These are phyloP conservation scores for Oopsacas minuta DNA, from an alignment of 37 sponge, comb jelly and placozoan genomes.

Conservation along the genomic window DNA sequence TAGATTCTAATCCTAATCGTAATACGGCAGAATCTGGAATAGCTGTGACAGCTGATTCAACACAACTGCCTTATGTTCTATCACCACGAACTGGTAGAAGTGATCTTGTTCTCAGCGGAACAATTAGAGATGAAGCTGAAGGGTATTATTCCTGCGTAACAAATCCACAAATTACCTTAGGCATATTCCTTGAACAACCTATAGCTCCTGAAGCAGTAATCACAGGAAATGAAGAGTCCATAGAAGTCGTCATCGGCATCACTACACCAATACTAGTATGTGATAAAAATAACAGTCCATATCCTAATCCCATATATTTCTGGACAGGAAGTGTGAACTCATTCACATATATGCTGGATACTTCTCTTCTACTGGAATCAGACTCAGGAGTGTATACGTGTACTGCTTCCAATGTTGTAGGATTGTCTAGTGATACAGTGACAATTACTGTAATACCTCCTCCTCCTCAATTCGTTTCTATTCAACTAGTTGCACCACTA, in stretches of 20 bases:
- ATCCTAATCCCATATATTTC: not conserved
- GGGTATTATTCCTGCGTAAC: not conserved
- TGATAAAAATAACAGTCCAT: not conserved
- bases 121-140: not conserved
- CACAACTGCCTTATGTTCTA: not conserved
- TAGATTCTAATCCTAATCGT: not conserved
- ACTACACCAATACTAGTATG: not conserved
- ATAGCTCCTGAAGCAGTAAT: not conserved
- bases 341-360: not conserved
- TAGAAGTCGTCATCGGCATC: not conserved
- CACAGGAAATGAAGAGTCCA: not conserved
- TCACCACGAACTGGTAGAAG: not conserved
- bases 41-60: not conserved
- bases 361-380: not conserved
- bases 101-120: not conserved
- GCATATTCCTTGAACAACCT: not conserved
- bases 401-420: not conserved
- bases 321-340: not conserved
- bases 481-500: not conserved
- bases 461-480: not conserved
- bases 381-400: not conserved
- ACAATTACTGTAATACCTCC: not conserved
- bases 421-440: not conserved
- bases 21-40: not conserved
- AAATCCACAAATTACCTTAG: not conserved